These are phyloP conservation scores for Poeciliopsis occidentalis DNA, from an alignment of 2,113 vertebrate species.

Conservation along the genomic window DNA sequence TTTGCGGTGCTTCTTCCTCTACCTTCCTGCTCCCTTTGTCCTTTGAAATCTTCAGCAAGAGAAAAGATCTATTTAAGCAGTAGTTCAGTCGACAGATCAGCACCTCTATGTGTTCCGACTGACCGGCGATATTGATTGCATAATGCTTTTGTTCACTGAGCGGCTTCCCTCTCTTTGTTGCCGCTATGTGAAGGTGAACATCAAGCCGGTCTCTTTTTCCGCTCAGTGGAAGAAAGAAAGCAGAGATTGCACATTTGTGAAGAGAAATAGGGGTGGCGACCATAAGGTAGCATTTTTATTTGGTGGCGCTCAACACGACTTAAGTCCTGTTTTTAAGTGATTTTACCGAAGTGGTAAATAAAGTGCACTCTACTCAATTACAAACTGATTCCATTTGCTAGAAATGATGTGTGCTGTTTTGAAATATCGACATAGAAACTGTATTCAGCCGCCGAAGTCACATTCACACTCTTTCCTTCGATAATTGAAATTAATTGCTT, in stretches of 20 bases:
- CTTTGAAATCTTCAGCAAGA: conserved; percentile 42
- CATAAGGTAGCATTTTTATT: conserved; percentile 45
- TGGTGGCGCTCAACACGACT: conserved; percentile 13
- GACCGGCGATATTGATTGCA: conserved; percentile 78
- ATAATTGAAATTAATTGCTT: conserved; percentile 81
- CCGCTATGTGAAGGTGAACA: conserved; percentile 51
- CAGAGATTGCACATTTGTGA: conserved; percentile 47
- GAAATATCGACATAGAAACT: conserved; percentile 26
- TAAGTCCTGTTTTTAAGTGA: conserved; percentile 51
- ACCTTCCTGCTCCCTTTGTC: conserved; percentile 25
- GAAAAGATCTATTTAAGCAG: conserved; percentile 64
- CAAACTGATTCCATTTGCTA: conserved; percentile 44
- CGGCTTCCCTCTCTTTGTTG: conserved; percentile 62
- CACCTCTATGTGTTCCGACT: conserved; percentile 70
- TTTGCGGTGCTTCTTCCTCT: conserved; percentile 36
- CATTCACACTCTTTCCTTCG: conserved; percentile 66
- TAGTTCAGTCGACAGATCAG: conserved; percentile 71
- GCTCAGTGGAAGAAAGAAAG: conserved; percentile 29
- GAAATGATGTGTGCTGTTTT: conserved; percentile 12
- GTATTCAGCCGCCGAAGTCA: conserved; percentile 53
- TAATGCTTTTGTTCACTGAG: conserved; percentile 63
- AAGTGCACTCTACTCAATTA: conserved; percentile 48
- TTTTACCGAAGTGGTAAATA: conserved; percentile 69
- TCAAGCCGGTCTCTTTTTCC: conserved; percentile 36
- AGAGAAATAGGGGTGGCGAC: conserved; percentile 17